A percentile compares a stretch with the other conserved stretches of the same genome.
These are phyloP conservation scores for Piliocolobus tephrosceles DNA, from an alignment of 2,113 vertebrate genomes.

Conservation along the genomic window DNA sequence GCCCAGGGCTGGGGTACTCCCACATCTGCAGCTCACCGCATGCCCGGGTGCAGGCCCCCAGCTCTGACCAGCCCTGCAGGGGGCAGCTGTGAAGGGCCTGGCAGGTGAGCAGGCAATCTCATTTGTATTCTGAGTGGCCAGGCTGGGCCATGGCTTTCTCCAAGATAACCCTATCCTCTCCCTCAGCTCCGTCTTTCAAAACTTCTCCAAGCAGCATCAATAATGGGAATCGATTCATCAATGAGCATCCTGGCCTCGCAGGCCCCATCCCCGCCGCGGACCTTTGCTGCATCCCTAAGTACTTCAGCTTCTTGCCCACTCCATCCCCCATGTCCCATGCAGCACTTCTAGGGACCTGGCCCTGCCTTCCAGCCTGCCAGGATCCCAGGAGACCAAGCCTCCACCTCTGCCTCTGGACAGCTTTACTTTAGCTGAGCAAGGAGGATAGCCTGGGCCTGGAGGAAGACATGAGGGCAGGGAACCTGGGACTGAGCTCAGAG, in stretches of 20 bases:
- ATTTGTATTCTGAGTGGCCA: conserved; percentile 41
- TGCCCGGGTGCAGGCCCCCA: too few relatives aligned
- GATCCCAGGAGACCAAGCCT: background rate
- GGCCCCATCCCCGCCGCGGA: background rate
- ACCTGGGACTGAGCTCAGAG: background rate
- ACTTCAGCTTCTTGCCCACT: background rate
- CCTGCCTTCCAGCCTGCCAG: background rate
- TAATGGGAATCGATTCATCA: conserved; percentile 70
- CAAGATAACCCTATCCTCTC: background rate
- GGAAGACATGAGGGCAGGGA: background rate
- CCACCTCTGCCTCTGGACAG: background rate
- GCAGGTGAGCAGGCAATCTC: background rate
- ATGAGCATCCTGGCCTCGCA: conserved; percentile 19
- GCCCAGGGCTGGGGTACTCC: background rate
- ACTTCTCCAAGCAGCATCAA: conserved; percentile 50
- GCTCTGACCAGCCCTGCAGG: background rate
- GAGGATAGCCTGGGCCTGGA: background rate
- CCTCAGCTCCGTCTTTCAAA: conserved; percentile 24
- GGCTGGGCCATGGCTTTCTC: background rate
- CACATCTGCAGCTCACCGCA: background rate
- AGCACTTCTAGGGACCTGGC: background rate
- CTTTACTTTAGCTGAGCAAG: background rate
- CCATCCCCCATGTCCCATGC: too few relatives aligned
- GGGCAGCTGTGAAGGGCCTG: background rate
- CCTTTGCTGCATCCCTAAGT: conserved; percentile 11